These are phyloP conservation scores for Epizoanthus stellaris DNA, from an alignment of 92 coral and sea anemone genomes.

Conservation along the genomic window DNA sequence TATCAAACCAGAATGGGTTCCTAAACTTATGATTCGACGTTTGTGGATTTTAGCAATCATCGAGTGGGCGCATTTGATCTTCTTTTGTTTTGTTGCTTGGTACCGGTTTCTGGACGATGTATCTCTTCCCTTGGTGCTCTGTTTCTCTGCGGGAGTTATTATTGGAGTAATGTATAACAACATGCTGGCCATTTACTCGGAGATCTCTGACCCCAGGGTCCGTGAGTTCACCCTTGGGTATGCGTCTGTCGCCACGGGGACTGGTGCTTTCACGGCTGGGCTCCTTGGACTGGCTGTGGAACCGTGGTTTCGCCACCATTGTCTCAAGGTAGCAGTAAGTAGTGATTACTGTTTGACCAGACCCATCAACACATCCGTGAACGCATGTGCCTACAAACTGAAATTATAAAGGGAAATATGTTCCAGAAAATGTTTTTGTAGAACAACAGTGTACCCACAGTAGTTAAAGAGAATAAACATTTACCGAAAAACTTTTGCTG, in stretches of 20 bases:
- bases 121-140: slow-evolving; percentile 58
- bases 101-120: slow-evolving; percentile 75
- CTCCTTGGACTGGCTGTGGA: slow-evolving; percentile 78
- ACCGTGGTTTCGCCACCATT: slow-evolving; percentile 87
- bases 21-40: slow-evolving; percentile 62
- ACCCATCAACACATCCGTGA: slow-evolving; percentile 47
- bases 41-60: slow-evolving; percentile 73
- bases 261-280: slow-evolving; percentile 88
- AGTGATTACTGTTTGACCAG: slow-evolving; percentile 79
- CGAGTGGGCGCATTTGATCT: slow-evolving; percentile 64
- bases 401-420: neutral
- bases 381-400: slow-evolving; percentile 29
- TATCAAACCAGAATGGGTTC: slow-evolving; percentile 57
- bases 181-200: slow-evolving; percentile 77
- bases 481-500: too few species aligned
- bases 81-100: slow-evolving; percentile 84
- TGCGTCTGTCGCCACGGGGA: slow-evolving; percentile 89
- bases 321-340: slow-evolving; percentile 65
- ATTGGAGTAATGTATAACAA: slow-evolving; percentile 84
- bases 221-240: slow-evolving; percentile 87
- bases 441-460: too few species aligned
- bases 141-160: slow-evolving; percentile 82
- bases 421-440: too few species aligned
- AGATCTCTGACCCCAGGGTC: slow-evolving; percentile 67
- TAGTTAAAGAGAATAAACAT: too few species aligned